Base-by-base conservation (phyloP, 2,797 vertebrate genomes). In the Hylomyscus alleni region DNA sequence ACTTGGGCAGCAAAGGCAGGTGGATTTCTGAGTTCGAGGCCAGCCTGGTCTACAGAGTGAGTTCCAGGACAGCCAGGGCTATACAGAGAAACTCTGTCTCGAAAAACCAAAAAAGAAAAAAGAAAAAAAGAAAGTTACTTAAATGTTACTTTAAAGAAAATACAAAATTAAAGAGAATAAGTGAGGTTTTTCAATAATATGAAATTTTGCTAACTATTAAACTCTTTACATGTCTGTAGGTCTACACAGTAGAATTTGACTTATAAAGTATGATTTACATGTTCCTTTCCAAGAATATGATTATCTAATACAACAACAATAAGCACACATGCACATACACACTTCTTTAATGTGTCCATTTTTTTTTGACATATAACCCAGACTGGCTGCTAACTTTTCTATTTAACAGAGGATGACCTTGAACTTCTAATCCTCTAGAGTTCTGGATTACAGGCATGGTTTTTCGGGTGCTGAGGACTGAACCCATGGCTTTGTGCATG, bases 301-400 rank as follows among this genome's bases (percentile, higher is more conserved):
- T 60, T 58, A 91, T 9, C 86, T 44, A 93, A 88, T 78, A 94
- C 78, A 91, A 37, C 44, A 88, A 50, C 44, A 89, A 95, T 81
- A 97, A 90, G 73, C 17, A 44, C 22, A 60, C 56, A 83, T 1
- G 3, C 12, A 60, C 56, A 40, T 8, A 90, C 20, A 6, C 40
- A 9, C 26, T 44, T 81, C 88, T 90, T 26, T 75, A 62, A 84
- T 67, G 22, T 65, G 29, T 67, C 31, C 22, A 62, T 60, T 26
- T 22, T 91, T 47, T 90, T 89, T 58, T 69, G 54, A 56, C n/a
- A 40, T 82, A 34, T 24, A 50, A 8, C 6, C 19, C 60, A 85
- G 44, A 44, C 29, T 50, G 62, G 44, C 83, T 20, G 22, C 44
- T 50, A 50, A 85, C 19, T 67, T 85, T 67, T 20, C 83, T 50